Evolutionary conservation across 2,797 vertebrate genomes (phyloP).

Genomic region (Lagocephalus sceleratus): DNA sequence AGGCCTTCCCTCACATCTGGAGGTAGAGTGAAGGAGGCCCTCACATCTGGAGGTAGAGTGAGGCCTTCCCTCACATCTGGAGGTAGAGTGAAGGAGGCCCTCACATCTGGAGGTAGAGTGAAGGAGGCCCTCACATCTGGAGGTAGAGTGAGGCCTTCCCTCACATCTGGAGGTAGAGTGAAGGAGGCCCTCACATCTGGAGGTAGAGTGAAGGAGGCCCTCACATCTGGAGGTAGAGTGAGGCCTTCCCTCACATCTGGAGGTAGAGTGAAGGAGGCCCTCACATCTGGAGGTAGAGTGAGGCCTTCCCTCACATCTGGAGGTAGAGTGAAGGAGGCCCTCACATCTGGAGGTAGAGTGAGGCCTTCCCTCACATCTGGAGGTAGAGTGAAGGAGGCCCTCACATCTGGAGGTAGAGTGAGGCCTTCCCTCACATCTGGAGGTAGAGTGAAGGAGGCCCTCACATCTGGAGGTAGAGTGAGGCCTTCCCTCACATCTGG

Average conservation of each 20-base stretch:
- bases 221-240: conserved; percentile 72
- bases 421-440: conserved; percentile 72
- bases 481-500: conserved; percentile 72
- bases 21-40: conserved; percentile 49
- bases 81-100: conserved; percentile 49
- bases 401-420: conserved; percentile 72
- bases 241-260: conserved; percentile 72
- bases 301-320: conserved; percentile 72
- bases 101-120: conserved; percentile 72
- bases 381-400: conserved; percentile 49
- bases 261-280: conserved; percentile 49
- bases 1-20: conserved; percentile 72
- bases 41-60: conserved; percentile 72
- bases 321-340: conserved; percentile 49
- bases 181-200: conserved; percentile 67
- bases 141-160: conserved; percentile 54
- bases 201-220: conserved; percentile 49
- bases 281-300: conserved; percentile 72
- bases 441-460: conserved; percentile 49
- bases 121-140: conserved; percentile 67
- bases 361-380: conserved; percentile 72
- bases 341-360: conserved; percentile 72
- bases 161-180: conserved; percentile 74
- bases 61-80: conserved; percentile 72
- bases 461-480: conserved; percentile 72